phyloP scores from a whole-genome alignment of 2,888 invertebrate species.

The Agrotis ipsilon region DNA sequence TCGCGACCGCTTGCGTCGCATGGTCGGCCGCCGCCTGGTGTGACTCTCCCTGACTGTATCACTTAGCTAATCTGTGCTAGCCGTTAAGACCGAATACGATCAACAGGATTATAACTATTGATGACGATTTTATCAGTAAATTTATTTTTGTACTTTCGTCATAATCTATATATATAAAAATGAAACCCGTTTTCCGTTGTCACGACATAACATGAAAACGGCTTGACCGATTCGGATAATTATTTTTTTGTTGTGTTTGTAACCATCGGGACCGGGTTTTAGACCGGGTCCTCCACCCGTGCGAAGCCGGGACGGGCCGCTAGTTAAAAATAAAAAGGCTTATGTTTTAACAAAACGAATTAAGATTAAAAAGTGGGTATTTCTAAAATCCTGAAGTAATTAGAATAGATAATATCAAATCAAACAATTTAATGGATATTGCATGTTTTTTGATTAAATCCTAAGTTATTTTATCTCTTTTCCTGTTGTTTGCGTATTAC shows the following conservation, averaged over 20 bases:
- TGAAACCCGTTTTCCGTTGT: too few species aligned
- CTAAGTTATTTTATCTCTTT: slow-evolving; percentile 4
- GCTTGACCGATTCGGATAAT: too few species aligned
- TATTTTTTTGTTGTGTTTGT: too few species aligned
- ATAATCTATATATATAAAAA: too few species aligned
- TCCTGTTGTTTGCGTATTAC: slow-evolving; percentile 11
- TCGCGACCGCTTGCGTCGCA: too few species aligned
- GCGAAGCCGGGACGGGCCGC: too few species aligned
- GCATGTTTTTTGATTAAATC: not conserved
- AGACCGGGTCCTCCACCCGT: too few species aligned
- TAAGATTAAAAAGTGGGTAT: slow-evolving; percentile 12
- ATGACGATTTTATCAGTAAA: not conserved
- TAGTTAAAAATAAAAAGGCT: not conserved
- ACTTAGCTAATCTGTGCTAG: not conserved
- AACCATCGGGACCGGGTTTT: too few species aligned
- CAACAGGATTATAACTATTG: not conserved
- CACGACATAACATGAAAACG: too few species aligned
- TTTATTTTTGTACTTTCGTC: not conserved
- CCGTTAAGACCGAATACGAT: not conserved
- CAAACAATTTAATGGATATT: slow-evolving; percentile 11
- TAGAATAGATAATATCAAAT: slow-evolving; percentile 11
- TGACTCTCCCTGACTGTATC: too few species aligned
- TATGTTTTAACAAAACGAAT: not conserved
- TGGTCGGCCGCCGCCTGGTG: too few species aligned
- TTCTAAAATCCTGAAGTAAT: slow-evolving; percentile 12